These are phyloP conservation scores for Bradypodion ventrale DNA, from an alignment of 2,797 vertebrate species.

Conservation along the genomic window DNA sequence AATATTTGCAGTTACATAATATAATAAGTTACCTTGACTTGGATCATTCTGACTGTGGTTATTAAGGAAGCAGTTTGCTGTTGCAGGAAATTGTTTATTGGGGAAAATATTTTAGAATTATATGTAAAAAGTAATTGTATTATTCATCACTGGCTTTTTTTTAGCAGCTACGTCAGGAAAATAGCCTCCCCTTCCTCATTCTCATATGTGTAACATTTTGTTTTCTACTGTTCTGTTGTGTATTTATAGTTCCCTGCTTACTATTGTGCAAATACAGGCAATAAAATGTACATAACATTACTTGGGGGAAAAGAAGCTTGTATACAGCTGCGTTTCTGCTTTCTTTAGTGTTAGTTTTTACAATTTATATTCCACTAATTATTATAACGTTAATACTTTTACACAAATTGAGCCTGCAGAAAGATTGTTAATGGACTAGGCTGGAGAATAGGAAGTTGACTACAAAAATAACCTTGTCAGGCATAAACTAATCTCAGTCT, in stretches of 20 bases:
- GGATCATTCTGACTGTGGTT: constrained; percentile 69
- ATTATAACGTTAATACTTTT: constrained; percentile 25
- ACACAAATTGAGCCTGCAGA: constrained; percentile 33
- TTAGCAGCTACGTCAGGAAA: constrained; percentile 74
- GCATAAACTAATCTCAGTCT: constrained; percentile 32
- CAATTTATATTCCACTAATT: constrained; percentile 26
- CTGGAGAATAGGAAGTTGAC: constrained; percentile 5
- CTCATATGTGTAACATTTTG: constrained; percentile 82
- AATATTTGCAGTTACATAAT: constrained; percentile 63
- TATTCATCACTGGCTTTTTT: constrained; percentile 73
- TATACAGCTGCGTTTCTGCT: constrained; percentile 68
- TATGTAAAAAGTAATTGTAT: constrained; percentile 83
- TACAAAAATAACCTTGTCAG: constrained; percentile 24
- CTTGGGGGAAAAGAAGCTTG: constrained; percentile 71
- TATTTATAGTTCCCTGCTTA: constrained; percentile 98
- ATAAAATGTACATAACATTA: constrained; percentile 97
- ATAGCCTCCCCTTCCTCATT: constrained; percentile 72
- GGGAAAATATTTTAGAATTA: constrained; percentile 89
- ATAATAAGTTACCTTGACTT: constrained; percentile 57
- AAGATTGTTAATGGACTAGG: constrained; percentile 25
- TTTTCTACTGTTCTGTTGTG: constrained; percentile 89
- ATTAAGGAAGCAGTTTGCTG: constrained; percentile 63
- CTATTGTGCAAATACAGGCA: constrained; percentile 87
- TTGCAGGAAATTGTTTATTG: constrained; percentile 69
- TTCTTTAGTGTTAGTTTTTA: constrained; percentile 55